Evolutionary conservation across 1,140 invertebrate species (phyloP), one percentile per base, ranked within the genome.

Genomic region (Danaus melanippus): DNA sequence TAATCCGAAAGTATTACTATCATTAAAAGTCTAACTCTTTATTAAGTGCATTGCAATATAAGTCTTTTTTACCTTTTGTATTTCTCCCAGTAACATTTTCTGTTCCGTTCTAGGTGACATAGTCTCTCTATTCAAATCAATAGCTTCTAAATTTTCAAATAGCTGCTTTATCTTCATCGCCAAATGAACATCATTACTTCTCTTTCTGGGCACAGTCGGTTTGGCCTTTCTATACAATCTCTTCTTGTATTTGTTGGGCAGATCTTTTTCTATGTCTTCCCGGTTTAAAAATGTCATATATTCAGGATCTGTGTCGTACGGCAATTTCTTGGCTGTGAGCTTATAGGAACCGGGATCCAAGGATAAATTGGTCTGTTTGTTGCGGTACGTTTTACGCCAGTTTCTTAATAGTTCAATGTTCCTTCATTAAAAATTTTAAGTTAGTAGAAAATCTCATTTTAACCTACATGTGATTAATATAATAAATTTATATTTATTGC

Each of bases 211-310:
- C 7, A 80, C 68, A 1, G 69, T 74, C 2, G 71, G 74, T 50
- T 82, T 87, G 5, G 64, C 65, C 40, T 64, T 68, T 32, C 72
- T 66, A 8, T 75, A 12, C 6, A 88, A 63, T 40, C 65, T 80
- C 63, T 69, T 86, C 48, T 58, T 82, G 52, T 84, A 87, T 58
- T 87, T 87, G 56, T 88, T 84, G 0, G 87, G 87, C 1, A 88
- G 63, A 58, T 88, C 87, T 60, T 85, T 87, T 53, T 84, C 87
- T 9, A 88, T 84, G 44, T 87, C 87, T 7, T 84, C 81, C 59
- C 85, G 66, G 0, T 74, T 75, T 1, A 87, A 48, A 6, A 87
- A 60, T 1, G 72, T 81, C 71, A 88, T 83, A 50, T 76, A 79
- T 41, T 87, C 84, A 0, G 83, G 69, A 40, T 73, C 72, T 0